Evolutionary conservation across 2,888 invertebrate species (phyloP), one percentile per base, ranked within the genome.

Genomic region (Diloba caeruleocephala): DNA sequence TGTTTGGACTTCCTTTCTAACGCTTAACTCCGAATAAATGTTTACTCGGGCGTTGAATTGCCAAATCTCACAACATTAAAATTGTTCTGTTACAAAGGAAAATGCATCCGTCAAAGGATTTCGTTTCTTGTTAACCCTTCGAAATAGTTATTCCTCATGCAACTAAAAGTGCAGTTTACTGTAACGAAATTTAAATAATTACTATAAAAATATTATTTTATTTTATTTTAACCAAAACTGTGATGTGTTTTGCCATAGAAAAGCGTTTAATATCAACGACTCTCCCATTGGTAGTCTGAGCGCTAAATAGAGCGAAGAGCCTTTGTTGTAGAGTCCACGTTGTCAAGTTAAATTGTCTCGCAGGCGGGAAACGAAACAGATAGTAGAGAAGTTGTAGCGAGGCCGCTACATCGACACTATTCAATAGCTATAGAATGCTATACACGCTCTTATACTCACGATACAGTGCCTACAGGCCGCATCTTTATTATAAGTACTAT

Each of bases 261-360:
- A 76, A 55, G 69, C 65, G 61, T 79, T 79, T 79, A 83, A 80
- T 84, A 85, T 79, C 77, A 77, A 70, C 74, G 69, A 71, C 68
- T 70, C 74, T 78, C 74, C 78, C 74, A 80, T 82, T 79, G 80
- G 80, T 69, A 74, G 79, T 73, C 76, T 71, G 79, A 74, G 79
- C 83, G 81, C 77, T 90, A 90, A 91, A 90, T 89, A 84, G 90
- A 88, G 84, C 90, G 81, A 82, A 79, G 78, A 57, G 83, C 85
- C 81, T 87, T 92, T 92, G 92, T 92, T 88, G 78, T 73, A 64
- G 76, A 83, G 81, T 82, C 85, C 84, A 85, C 80, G 89, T 88
- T 89, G 92, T 87, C 90, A 90, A 92, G 92, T 91, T 92, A 89
- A 91, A 92, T 91, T 91, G 92, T 92, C 89, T 90, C 88, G 72